Evolutionary conservation across 1,140 invertebrate species (phyloP), one percentile per base, ranked within the genome.

Genomic region (Fopius arisanus): DNA sequence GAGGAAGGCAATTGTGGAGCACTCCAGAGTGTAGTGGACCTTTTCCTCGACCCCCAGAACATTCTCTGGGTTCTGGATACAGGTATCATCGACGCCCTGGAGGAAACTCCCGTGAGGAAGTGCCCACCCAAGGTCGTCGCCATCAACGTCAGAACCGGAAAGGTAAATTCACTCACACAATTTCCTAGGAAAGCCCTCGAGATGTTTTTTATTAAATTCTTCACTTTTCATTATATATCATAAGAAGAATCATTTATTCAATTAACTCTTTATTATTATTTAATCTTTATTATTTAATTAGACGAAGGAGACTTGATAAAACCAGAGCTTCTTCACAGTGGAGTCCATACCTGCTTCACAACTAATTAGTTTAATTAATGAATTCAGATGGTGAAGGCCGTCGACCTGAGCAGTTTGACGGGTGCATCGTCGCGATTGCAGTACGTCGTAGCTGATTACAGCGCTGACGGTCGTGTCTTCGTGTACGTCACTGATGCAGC

Each of bases 1-100:
- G 90, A 91, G 73, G 91, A 92, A 79, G 90, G 90, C 16, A 91
- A 90, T 78, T 91, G 90, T 73, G 82, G 90, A 40, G 90, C 90
- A 0, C 76, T 92, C 2, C 91, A 92, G 73, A 91, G 88, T 9
- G 91, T 87, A 5, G 89, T 92, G 1, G 92, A 93, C 78, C 79
- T 92, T 2, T 87, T 84, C 48, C 75, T 92, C 26, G 91, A 92
- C 80, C 78, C 81, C 12, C 82, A 90, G 80, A 90, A 91, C 73
- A 89, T 91, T n/a, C 80, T 94, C 1, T 94, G 93, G 93, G 88
- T 91, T 1, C 84, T 94, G 54, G 92, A 94, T 78, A 89, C 88
- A 41, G 93, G 93, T 37, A 87, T 93, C 40, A 89, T 92, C 0
- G 91, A 93, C 73, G 92, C 91, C 0, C 78, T 93, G 54, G 89